Evolutionary conservation across 2,888 invertebrate species (phyloP), one percentile per base, ranked within the genome.

Genomic region (Diaphora mendica): DNA sequence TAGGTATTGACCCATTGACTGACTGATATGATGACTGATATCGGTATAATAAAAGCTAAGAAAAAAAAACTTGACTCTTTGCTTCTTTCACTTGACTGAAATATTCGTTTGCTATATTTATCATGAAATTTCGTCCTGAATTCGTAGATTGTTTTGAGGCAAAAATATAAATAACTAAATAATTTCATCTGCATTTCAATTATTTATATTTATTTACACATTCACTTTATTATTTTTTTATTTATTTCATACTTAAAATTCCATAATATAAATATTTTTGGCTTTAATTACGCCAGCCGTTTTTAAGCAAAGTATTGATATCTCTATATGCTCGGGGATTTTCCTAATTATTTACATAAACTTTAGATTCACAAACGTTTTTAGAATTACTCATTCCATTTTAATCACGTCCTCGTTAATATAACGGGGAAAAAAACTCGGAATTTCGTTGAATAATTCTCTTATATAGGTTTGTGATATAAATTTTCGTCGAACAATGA

Each of bases 401-500:
- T 62, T 62, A 30, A 62, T 67, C 11, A 48, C 30, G 11, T 13
- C 30, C 33, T 67, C 44, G 1, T 67, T 33, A 33, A 48, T 11
- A 67, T 48, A 67, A 33, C 48, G 30, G 70, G 39, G 30, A 44
- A 64, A 44, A 64, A 48, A 44, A 23, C 64, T 70, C 15, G n/a
- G 30, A 30, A 70, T 44, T 70, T 48, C 9, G 70, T 64, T 44
- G 44, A 66, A 59, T 7, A 68, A 68, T 62, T 68, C 67, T 48
- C 48, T 64, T 39, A 64, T 68, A 39, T 72, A 26, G 51, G 48
- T 64, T 64, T 26, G 15, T 64, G 62, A 68, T 66, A 68, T 48
- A 65, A 66, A 69, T 69, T 66, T 71, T 65, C 75, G n/a, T 55
- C 65, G 75, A 75, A 75, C 42, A 23, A 26, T 62, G 71, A 75